Conservation (phyloP, 2,113 vertebrate genomes). For the Oreochromis aureus region DNA sequence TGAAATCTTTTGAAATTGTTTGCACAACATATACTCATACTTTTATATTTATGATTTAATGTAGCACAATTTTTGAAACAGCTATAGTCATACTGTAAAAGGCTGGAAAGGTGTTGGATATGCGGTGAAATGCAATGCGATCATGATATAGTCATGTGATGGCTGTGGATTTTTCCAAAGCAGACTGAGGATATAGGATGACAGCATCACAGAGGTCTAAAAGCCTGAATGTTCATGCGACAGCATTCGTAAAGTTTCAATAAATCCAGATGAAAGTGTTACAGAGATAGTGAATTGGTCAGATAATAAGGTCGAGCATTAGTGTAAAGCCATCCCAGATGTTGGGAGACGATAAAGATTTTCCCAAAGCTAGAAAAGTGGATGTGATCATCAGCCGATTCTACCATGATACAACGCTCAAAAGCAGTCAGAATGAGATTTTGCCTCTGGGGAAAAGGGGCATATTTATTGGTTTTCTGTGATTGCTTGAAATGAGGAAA, state of each 20-base stretch:
- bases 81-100: not conserved
- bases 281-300: constrained; percentile 10
- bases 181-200: not conserved
- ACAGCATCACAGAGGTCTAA: not conserved
- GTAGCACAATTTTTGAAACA: not conserved
- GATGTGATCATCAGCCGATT: not conserved
- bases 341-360: constrained; percentile 18
- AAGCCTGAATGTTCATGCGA: constrained; percentile 16
- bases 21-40: not conserved
- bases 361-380: constrained; percentile 9
- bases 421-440: not conserved
- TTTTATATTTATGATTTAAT: not conserved
- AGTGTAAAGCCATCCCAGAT: constrained; percentile 27
- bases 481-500: constrained; percentile 19
- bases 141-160: not conserved
- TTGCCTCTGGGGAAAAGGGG: not conserved
- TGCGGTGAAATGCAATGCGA: not conserved
- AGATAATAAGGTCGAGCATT: constrained; percentile 16
- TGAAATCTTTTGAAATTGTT: not conserved
- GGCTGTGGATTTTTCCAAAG: not conserved
- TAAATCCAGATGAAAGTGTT: constrained; percentile 45
- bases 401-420: not conserved
- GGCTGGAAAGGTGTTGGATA: not conserved
- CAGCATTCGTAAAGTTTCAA: constrained; percentile 11
- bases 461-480: not conserved